Conservation (phyloP, 2,888 invertebrate genomes). For the Mesoligia furuncula region DNA sequence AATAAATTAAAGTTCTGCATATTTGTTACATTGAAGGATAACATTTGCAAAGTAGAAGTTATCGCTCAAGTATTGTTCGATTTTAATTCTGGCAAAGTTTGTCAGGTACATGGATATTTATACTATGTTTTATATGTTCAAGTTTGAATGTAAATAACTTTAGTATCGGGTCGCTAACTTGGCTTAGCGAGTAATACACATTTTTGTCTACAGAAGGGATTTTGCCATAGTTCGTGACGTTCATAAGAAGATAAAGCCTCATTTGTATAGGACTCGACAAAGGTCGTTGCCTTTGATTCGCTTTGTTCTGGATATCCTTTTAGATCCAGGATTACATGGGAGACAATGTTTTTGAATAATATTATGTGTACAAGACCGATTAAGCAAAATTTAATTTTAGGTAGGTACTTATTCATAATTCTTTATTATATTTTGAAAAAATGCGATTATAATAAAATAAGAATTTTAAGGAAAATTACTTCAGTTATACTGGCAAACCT, state of each 20-base stretch:
- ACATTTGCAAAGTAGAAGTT: constrained; percentile 33
- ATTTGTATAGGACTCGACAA: constrained; percentile 42
- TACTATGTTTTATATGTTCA: neutral
- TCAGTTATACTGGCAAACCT: constrained; percentile 25
- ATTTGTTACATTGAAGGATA: constrained; percentile 59
- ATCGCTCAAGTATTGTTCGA: constrained; percentile 10
- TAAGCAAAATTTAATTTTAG: neutral
- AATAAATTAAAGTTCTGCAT: constrained; percentile 83
- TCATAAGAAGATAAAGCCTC: constrained; percentile 48
- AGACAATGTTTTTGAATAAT: constrained; percentile 15
- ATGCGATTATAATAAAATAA: neutral
- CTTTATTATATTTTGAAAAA: neutral
- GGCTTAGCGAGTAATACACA: constrained; percentile 14
- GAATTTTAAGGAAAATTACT: constrained; percentile 33
- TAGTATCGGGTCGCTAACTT: constrained; percentile 5
- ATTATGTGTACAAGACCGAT: constrained; percentile 24
- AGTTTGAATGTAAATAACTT: constrained; percentile 14
- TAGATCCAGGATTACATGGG: constrained; percentile 34
- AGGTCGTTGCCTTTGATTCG: constrained; percentile 33
- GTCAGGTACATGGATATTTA: neutral
- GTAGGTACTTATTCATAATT: neutral
- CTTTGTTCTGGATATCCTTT: constrained; percentile 45
- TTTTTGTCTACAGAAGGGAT: constrained; percentile 11
- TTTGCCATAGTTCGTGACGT: constrained; percentile 47
- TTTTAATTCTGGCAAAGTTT: constrained; percentile 8